A percentile compares a stretch with the other conserved stretches of the same genome.
phyloP scores from a whole-genome alignment of 2,888 invertebrate species.

The Plusia festucae region DNA sequence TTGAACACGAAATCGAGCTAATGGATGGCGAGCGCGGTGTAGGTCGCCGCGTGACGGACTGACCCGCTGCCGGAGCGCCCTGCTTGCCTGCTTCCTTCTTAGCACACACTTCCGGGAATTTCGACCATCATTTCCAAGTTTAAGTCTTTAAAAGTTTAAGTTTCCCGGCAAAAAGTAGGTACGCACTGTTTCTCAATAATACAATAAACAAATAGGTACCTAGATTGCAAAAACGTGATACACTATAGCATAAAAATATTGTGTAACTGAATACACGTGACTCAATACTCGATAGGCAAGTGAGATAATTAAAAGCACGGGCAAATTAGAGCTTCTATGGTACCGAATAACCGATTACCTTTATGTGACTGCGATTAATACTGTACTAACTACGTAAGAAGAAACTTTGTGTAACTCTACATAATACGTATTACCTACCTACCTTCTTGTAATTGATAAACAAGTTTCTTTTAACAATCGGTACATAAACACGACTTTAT shows the following conservation, averaged over 20 bases:
- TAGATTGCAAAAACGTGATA: slow-evolving; percentile 28
- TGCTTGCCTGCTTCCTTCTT: slow-evolving; percentile 72
- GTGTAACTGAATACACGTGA: slow-evolving; percentile 27
- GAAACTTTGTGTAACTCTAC: slow-evolving; percentile 63
- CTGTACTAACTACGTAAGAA: slow-evolving; percentile 46
- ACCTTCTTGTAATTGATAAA: slow-evolving; percentile 81
- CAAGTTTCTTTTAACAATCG: slow-evolving; percentile 84
- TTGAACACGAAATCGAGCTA: slow-evolving; percentile 87
- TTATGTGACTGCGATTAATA: slow-evolving; percentile 29
- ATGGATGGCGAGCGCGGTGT: slow-evolving; percentile 83
- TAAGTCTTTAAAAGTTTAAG: slow-evolving; percentile 15
- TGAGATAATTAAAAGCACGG: slow-evolving; percentile 29
- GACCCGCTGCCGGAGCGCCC: slow-evolving; percentile 81
- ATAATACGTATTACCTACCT: slow-evolving; percentile 67
- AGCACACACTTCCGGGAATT: slow-evolving; percentile 71
- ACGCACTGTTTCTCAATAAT: neutral
- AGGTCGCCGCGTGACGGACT: slow-evolving; percentile 84
- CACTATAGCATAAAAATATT: neutral
- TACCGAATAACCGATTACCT: slow-evolving; percentile 15
- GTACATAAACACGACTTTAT: slow-evolving; percentile 83
- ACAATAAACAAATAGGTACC: no score
- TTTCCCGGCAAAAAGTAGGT: slow-evolving; percentile 7
- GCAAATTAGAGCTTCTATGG: slow-evolving; percentile 24
- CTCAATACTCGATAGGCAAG: neutral
- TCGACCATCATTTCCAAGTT: slow-evolving; percentile 19